A percentile compares a stretch with the other conserved stretches of the same genome.
phyloP scores from a whole-genome alignment of 2,113 vertebrate species.

The Proteles cristata region DNA sequence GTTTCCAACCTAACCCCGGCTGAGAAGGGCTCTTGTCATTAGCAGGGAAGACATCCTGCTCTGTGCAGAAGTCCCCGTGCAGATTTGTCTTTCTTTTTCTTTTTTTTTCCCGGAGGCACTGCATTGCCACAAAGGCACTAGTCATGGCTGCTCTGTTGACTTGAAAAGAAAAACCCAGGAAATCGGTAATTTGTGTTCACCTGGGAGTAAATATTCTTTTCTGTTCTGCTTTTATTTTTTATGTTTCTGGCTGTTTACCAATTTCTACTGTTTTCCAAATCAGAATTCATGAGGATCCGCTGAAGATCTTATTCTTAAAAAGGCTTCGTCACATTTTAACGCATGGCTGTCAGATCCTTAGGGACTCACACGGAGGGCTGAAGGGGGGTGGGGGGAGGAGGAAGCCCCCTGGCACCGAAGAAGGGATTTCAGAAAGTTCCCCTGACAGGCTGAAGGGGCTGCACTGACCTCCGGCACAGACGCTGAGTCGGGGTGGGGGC shows the following conservation, averaged over 20 bases:
- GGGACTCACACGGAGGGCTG: constrained; percentile 59
- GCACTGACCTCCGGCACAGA: constrained; percentile 77
- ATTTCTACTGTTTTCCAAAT: constrained; percentile 54
- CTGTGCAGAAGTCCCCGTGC: constrained; percentile 51
- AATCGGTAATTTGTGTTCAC: constrained; percentile 45
- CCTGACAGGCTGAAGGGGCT: constrained; percentile 71
- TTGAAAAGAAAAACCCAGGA: constrained; percentile 55
- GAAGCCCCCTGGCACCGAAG: constrained; percentile 43
- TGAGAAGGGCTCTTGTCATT: constrained; percentile 57
- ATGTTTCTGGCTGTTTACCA: constrained; percentile 22
- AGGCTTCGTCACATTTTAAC: constrained; percentile 73
- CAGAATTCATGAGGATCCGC: constrained; percentile 60
- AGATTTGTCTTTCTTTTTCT: constrained; percentile 46
- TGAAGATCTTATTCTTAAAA: constrained; percentile 68
- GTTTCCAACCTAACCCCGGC: constrained; percentile 69
- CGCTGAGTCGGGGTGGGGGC: not conserved
- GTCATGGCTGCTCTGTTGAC: constrained; percentile 76
- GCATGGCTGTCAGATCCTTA: constrained; percentile 55
- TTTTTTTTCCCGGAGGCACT: constrained; percentile 38
- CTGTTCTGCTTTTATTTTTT: too few species aligned
- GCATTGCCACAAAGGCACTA: constrained; percentile 73
- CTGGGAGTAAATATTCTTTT: not conserved
- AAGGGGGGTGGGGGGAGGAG: constrained; percentile 49
- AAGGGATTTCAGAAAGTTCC: constrained; percentile 76
- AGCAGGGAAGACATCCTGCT: constrained; percentile 14